Conservation (phyloP, 2,888 invertebrate genomes). For the Desoria tigrina region DNA sequence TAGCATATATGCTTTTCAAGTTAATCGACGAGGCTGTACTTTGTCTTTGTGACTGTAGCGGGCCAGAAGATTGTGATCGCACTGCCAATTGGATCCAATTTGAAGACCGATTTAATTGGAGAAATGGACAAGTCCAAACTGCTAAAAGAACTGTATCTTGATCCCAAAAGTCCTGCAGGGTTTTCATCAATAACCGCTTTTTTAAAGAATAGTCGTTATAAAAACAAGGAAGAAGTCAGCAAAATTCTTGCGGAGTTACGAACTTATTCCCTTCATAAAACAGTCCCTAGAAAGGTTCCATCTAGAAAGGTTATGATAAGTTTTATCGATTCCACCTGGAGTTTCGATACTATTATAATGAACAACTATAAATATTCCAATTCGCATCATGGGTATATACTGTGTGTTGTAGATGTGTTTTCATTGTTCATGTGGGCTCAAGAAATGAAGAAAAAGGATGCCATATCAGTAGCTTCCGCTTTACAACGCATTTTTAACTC, state of each 20-base stretch:
- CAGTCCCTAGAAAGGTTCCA: slow-evolving; percentile 1
- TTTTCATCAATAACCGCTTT: not conserved
- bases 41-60: too few relatives aligned
- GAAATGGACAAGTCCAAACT: not conserved
- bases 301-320: slow-evolving; percentile 1
- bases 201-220: slow-evolving; percentile 9
- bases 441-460: slow-evolving; percentile 8
- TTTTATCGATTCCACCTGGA: slow-evolving; percentile 15
- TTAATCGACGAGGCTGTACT: too few relatives aligned
- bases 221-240: slow-evolving; percentile 10
- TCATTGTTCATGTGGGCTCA: not conserved
- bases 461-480: not conserved
- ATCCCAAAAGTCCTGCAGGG: not conserved
- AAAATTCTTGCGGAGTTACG: not conserved
- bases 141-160: not conserved
- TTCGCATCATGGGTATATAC: not conserved
- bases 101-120: not conserved
- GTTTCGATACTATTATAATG: slow-evolving; percentile 3
- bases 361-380: slow-evolving; percentile 4
- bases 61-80: too few relatives aligned
- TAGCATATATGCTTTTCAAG: too few relatives aligned
- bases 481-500: slow-evolving; percentile 13
- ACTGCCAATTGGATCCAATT: not conserved
- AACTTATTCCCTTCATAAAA: slow-evolving; percentile 12
- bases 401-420: slow-evolving; percentile 4